A percentile compares a stretch with the other conserved stretches of the same genome.
phyloP scores from a whole-genome alignment of 35 echinoderm and acorn worm species.

The Strongylocentrotus purpuratus region DNA sequence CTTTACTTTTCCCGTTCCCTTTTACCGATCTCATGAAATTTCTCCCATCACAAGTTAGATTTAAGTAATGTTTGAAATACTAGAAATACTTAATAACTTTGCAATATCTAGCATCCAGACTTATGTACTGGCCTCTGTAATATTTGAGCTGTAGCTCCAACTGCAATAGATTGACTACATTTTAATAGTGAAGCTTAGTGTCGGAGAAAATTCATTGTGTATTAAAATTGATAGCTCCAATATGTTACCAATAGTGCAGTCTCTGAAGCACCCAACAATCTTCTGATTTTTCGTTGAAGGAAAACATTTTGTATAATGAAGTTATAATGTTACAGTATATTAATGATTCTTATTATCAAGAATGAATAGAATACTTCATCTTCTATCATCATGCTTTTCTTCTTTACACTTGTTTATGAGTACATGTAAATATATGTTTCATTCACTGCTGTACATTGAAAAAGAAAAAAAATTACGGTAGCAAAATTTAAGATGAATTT shows the following conservation, averaged over 20 bases:
- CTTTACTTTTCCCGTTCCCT: neutral
- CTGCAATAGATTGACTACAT: neutral
- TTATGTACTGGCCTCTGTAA: neutral
- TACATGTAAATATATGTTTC: neutral
- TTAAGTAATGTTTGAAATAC: neutral
- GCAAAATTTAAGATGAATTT: neutral
- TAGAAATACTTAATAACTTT: neutral
- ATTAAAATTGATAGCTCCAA: neutral
- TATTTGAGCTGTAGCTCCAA: neutral
- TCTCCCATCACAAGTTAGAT: neutral
- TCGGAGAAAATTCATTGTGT: neutral
- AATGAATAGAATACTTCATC: neutral
- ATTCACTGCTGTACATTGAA: neutral
- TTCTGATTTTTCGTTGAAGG: neutral
- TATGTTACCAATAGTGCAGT: neutral
- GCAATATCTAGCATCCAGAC: neutral
- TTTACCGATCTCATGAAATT: neutral
- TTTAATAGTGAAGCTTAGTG: neutral
- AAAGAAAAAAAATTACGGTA: neutral
- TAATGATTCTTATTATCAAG: neutral
- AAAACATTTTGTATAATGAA: neutral
- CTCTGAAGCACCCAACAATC: no score
- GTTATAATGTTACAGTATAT: neutral
- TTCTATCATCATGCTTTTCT: neutral
- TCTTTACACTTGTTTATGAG: neutral